These are phyloP conservation scores for Malurus melanocephalus DNA, from an alignment of 2,113 vertebrate species.

Conservation along the genomic window DNA sequence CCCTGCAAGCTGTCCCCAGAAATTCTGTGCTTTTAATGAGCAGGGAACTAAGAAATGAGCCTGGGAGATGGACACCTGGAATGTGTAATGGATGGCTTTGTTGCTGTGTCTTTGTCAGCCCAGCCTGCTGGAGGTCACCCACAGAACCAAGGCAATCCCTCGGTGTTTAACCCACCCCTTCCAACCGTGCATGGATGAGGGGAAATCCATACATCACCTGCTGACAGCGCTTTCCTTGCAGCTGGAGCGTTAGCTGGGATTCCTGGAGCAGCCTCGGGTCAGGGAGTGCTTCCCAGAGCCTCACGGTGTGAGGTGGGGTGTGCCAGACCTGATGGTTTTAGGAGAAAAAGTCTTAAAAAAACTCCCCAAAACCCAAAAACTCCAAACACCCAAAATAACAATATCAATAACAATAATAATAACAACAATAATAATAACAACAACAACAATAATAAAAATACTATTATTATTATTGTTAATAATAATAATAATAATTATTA, in stretches of 20 bases:
- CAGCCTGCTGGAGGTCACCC: background rate
- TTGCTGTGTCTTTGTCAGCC: background rate
- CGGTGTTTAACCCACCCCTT: background rate
- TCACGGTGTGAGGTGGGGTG: background rate
- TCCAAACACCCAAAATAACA: background rate
- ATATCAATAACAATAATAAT: background rate
- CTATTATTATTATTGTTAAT: no score
- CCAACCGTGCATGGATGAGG: background rate
- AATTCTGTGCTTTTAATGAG: accelerated
- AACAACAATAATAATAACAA: background rate
- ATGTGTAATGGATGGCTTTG: background rate
- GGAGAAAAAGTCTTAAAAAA: background rate
- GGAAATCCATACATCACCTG: background rate
- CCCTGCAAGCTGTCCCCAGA: accelerated
- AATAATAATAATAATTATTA: background rate
- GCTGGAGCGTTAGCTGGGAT: background rate
- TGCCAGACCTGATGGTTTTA: background rate
- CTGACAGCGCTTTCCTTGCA: background rate
- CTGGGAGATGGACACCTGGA: background rate
- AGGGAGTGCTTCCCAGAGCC: background rate
- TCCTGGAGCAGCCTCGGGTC: background rate
- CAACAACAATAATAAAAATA: no score
- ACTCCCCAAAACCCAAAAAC: no score
- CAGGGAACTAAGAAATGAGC: background rate
- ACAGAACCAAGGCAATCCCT: background rate